These are phyloP conservation scores for Morpho achilles DNA, from an alignment of 2,888 invertebrate species.

Conservation along the genomic window DNA sequence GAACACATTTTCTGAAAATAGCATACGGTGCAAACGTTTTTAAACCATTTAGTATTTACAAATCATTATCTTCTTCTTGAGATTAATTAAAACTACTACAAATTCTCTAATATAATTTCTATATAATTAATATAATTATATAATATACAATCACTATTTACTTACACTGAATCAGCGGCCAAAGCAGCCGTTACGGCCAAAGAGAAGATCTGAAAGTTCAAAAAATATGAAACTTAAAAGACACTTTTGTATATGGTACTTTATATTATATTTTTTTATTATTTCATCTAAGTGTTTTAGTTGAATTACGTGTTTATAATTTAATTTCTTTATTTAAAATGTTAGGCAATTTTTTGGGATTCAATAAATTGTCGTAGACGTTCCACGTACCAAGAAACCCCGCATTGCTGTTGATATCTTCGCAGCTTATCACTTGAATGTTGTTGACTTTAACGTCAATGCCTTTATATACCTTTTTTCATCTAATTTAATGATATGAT, in stretches of 20 bases:
- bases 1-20: too few relatives aligned
- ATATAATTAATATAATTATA: too few relatives aligned
- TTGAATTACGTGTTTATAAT: too few relatives aligned
- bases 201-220: conserved; percentile 52
- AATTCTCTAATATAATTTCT: too few relatives aligned
- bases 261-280: neutral
- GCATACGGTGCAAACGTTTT: too few relatives aligned
- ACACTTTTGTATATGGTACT: too few relatives aligned
- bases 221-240: neutral
- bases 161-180: conserved; percentile 47
- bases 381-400: conserved; percentile 56
- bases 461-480: conserved; percentile 71
- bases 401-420: conserved; percentile 64
- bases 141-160: conserved; percentile 27
- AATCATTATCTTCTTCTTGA: too few relatives aligned
- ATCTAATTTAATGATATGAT: conserved; percentile 56
- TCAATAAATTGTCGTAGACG: neutral
- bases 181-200: conserved; percentile 53
- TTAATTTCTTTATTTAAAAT: too few relatives aligned
- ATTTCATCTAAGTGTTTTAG: too few relatives aligned
- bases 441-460: conserved; percentile 50
- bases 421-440: conserved; percentile 59
- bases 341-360: too few relatives aligned
- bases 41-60: too few relatives aligned
- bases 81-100: too few relatives aligned